Conservation (phyloP, 2,888 invertebrate species). For the Beris morrisii region DNA sequence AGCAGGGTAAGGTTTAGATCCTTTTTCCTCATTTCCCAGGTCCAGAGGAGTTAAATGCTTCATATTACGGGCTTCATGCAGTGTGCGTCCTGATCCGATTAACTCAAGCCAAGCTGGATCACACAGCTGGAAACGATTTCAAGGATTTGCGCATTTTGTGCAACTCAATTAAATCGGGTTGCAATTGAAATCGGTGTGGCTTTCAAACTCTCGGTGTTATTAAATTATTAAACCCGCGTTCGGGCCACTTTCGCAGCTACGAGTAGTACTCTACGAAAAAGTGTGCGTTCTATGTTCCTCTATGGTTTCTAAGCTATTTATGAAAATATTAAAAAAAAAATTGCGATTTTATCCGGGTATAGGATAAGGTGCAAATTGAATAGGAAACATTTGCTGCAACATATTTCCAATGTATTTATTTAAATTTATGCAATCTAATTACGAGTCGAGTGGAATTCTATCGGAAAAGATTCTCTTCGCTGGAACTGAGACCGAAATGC, state of each 20-base stretch:
- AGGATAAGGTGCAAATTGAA: too few relatives aligned
- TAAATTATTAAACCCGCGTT: too few relatives aligned
- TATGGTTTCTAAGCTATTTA: too few relatives aligned
- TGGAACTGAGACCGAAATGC: conserved; percentile 3
- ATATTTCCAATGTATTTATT: conserved; percentile 19
- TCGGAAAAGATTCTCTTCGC: conserved; percentile 37
- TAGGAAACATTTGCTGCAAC: too few relatives aligned
- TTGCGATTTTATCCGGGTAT: too few relatives aligned
- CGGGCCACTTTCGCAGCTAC: not conserved
- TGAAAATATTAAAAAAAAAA: too few relatives aligned
- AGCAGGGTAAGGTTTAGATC: not conserved
- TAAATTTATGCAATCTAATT: conserved; percentile 39
- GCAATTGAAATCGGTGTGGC: too few relatives aligned
- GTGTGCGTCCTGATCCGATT: conserved; percentile 15
- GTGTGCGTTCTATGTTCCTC: too few relatives aligned
- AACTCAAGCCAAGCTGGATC: conserved; percentile 11
- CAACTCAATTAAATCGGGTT: conserved; percentile 21
- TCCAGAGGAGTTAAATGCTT: not conserved
- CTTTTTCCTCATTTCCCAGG: not conserved
- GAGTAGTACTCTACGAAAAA: too few relatives aligned
- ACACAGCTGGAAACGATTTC: conserved; percentile 24
- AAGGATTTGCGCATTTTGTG: conserved; percentile 21
- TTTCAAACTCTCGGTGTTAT: too few relatives aligned
- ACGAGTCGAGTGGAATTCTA: conserved; percentile 15
- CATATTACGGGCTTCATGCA: not conserved